Evolutionary conservation across 2,797 vertebrate species (phyloP).

Genomic region (Rhynchotus rufescens): DNA sequence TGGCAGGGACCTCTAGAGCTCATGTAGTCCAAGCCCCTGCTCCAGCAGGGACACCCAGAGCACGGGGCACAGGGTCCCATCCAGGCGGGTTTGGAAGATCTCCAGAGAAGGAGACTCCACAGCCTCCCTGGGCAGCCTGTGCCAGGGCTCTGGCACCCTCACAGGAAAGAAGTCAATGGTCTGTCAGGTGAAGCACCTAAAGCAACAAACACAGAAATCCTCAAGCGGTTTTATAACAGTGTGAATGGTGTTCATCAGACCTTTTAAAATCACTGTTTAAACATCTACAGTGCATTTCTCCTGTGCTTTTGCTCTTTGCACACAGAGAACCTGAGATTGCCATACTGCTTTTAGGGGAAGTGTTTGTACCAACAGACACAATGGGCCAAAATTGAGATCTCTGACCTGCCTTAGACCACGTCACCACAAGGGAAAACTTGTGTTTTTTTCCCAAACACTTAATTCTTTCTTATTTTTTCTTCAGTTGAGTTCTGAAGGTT

Average conservation of each 20-base stretch:
- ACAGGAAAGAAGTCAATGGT: background rate
- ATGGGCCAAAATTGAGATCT: background rate
- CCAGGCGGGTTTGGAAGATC: too few relatives aligned
- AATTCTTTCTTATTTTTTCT: too few relatives aligned
- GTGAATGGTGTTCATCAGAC: background rate
- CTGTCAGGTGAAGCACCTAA: background rate
- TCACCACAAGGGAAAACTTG: background rate
- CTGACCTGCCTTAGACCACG: fast-evolving
- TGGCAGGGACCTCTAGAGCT: too few relatives aligned
- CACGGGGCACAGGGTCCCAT: too few relatives aligned
- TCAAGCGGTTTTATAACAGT: background rate
- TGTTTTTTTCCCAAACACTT: too few relatives aligned
- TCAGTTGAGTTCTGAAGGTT: background rate
- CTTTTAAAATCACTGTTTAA: background rate
- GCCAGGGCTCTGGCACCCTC: too few relatives aligned
- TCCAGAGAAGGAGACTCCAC: too few relatives aligned
- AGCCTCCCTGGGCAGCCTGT: too few relatives aligned
- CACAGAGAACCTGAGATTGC: background rate
- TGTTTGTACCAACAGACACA: background rate
- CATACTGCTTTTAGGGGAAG: background rate
- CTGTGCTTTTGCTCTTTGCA: background rate
- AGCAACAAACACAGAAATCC: background rate
- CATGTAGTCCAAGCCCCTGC: too few relatives aligned
- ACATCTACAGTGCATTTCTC: background rate
- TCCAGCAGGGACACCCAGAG: too few relatives aligned